Percentiles rank a stretch among this genome's conserved stretches.
Evolutionary conservation across 2,113 vertebrate species (phyloP).

Genomic region (Lophura nycthemera): DNA sequence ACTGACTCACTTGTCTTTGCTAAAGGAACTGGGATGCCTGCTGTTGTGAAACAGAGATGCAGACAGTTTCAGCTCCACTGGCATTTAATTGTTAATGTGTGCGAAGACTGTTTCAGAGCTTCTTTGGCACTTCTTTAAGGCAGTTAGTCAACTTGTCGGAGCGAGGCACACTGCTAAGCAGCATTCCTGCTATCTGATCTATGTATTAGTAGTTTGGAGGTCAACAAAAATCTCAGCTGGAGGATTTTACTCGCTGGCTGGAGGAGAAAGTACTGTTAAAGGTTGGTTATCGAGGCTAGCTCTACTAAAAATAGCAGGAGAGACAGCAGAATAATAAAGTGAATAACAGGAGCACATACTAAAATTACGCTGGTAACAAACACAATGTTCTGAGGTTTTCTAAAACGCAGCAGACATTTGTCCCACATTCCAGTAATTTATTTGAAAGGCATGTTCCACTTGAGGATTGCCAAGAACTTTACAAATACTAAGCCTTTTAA

Average conservation of each 20-base stretch:
- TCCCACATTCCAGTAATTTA: conserved; percentile 62
- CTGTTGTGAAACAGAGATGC: conserved; percentile 1
- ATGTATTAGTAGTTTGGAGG: conserved; percentile 17
- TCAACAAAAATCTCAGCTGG: conserved; percentile 31
- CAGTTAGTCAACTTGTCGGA: background rate
- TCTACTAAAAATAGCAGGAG: conserved; percentile 56
- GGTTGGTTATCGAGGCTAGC: background rate
- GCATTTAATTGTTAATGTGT: conserved; percentile 21
- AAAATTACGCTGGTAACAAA: conserved; percentile 46
- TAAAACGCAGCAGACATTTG: conserved; percentile 51
- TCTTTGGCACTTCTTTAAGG: conserved; percentile 22
- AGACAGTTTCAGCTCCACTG: background rate
- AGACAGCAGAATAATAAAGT: conserved; percentile 39
- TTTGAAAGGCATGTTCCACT: conserved; percentile 60
- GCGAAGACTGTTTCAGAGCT: background rate
- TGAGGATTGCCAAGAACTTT: conserved; percentile 58
- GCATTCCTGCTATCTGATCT: conserved; percentile 19
- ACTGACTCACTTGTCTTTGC: conserved; percentile 28
- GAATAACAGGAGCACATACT: conserved; percentile 11
- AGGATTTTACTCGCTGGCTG: conserved; percentile 27
- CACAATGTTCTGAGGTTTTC: conserved; percentile 56
- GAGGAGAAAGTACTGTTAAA: conserved; percentile 32
- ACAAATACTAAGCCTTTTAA: conserved; percentile 58
- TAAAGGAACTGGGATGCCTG: background rate
- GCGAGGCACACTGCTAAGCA: background rate